Percentiles rank a stretch among this genome's conserved stretches.
These are phyloP conservation scores for Galeruca laticollis DNA, from an alignment of 2,888 invertebrate species.

Conservation along the genomic window DNA sequence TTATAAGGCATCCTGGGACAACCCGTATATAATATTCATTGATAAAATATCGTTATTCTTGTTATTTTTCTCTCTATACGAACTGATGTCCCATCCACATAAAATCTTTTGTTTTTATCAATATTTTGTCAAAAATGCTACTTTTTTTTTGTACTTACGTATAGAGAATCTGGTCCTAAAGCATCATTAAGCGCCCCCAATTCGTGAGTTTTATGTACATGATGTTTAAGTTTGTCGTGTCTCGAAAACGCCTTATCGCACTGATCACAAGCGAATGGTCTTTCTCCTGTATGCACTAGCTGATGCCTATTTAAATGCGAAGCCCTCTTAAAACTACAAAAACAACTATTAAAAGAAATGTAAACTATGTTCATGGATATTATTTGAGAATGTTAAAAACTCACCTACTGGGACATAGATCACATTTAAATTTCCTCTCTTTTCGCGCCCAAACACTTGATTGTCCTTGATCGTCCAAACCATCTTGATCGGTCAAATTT, in stretches of 20 bases:
- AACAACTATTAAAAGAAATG: slow-evolving; percentile 26
- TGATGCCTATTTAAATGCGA: slow-evolving; percentile 78
- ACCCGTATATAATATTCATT: no score
- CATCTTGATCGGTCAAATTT: slow-evolving; percentile 36
- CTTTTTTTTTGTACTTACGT: slow-evolving; percentile 40
- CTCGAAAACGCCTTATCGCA: slow-evolving; percentile 80
- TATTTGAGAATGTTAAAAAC: background rate
- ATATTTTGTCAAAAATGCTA: slow-evolving; percentile 8
- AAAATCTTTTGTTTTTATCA: no score
- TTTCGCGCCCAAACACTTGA: slow-evolving; percentile 57
- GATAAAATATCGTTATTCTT: no score
- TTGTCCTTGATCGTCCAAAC: slow-evolving; percentile 37
- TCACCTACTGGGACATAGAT: slow-evolving; percentile 60
- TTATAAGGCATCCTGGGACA: no score
- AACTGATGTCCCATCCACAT: no score
- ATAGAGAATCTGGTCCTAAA: slow-evolving; percentile 46
- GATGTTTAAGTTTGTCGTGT: slow-evolving; percentile 79
- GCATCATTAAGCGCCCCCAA: slow-evolving; percentile 42
- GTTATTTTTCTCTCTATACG: no score
- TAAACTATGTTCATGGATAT: background rate
- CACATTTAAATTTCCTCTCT: slow-evolving; percentile 60
- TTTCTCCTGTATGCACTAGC: slow-evolving; percentile 79
- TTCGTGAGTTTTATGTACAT: slow-evolving; percentile 73
- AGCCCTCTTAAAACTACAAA: slow-evolving; percentile 74
- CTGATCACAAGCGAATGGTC: slow-evolving; percentile 77